Base-by-base conservation (phyloP, 2,113 vertebrate species). In the Craseonycteris thonglongyai region DNA sequence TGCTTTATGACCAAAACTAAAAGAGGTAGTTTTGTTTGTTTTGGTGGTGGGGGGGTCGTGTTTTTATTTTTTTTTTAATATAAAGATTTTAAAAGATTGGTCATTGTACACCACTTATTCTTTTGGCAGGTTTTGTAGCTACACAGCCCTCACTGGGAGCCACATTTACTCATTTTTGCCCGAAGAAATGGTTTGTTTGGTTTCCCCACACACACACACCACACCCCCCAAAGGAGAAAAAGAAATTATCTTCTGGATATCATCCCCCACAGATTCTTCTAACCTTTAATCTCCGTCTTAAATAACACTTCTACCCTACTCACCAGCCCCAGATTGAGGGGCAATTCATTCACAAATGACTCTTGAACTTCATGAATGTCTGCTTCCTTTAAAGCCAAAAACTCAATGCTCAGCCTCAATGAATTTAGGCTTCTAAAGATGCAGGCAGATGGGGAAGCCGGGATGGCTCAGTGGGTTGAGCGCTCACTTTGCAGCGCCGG, bases 271-370 rank as follows among this genome's bases (percentile, higher is more conserved):
- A 90, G 65, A 90, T 94, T 92, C 87, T 95, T 74, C 66, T 59
- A 40, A 33, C 56, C 78, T 96, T 91, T 92, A 85, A 38, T 89
- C 61, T 91, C 54, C 22, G 28, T 90, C 56, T 79, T 95, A 84
- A 96, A 71, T 96, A 92, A 95, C 78, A 89, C 24, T 95, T 91
- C 68, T 92, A 35, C 47, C 35, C 33, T 16, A 81, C 71, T 94
- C n/a, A 42, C 68, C 49, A 93, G 79, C 59, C 47, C 79, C 65
- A 95, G 78, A 87, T 33, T 91, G 91, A 96, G 78, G 88, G 59
- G 54, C 87, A 91, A 51, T 96, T 96, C 95, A 96, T 96, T 96
- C 96, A 95, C 95, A 96, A 97, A 96, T 97, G 85, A 87, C 80
- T 95, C 74, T 78, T 75, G 72, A 88, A 81, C 58, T 47, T 88